These are phyloP conservation scores for Odontamblyopus lacepedii DNA, from an alignment of 2,797 vertebrate species.

Conservation along the genomic window DNA sequence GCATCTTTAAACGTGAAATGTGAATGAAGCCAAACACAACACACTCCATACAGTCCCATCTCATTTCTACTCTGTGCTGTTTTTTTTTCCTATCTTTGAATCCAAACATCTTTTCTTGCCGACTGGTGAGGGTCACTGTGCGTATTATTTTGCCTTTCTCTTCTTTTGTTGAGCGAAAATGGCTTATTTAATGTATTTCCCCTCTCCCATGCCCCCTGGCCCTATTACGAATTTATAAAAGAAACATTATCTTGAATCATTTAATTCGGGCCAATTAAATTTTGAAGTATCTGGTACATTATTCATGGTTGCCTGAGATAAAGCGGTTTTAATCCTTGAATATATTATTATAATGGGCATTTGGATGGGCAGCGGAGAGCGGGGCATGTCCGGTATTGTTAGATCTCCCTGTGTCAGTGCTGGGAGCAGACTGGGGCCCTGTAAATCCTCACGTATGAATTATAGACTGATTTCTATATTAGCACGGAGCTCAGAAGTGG, in stretches of 20 bases:
- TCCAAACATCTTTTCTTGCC: conserved; percentile 6
- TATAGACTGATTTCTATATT: conserved; percentile 74
- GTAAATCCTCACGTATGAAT: conserved; percentile 75
- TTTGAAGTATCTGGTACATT: conserved; percentile 82
- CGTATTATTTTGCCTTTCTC: conserved; percentile 27
- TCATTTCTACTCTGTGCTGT: conserved; percentile 55
- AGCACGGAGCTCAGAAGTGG: conserved; percentile 62
- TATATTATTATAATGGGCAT: conserved; percentile 83
- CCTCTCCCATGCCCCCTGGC: conserved; percentile 59
- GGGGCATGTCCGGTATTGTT: conserved; percentile 77
- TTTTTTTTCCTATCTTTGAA: conserved; percentile 32
- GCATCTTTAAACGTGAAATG: no score
- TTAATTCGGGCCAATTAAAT: conserved; percentile 85
- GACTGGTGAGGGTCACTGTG: conserved; percentile 30
- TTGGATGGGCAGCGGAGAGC: conserved; percentile 71
- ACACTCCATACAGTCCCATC: conserved; percentile 14
- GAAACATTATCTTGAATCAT: conserved; percentile 89
- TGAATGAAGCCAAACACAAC: no score
- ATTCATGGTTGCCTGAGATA: conserved; percentile 83
- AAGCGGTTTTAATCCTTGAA: conserved; percentile 84
- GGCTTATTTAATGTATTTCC: conserved; percentile 60
- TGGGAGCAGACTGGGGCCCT: conserved; percentile 63
- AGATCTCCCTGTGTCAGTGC: conserved; percentile 72
- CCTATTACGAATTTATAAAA: conserved; percentile 84
- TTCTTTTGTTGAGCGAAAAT: conserved; percentile 36